Percentiles rank a stretch among this genome's conserved stretches.
These are phyloP conservation scores for Radopholus similis DNA, from an alignment of 1,140 invertebrate species.

Conservation along the genomic window DNA sequence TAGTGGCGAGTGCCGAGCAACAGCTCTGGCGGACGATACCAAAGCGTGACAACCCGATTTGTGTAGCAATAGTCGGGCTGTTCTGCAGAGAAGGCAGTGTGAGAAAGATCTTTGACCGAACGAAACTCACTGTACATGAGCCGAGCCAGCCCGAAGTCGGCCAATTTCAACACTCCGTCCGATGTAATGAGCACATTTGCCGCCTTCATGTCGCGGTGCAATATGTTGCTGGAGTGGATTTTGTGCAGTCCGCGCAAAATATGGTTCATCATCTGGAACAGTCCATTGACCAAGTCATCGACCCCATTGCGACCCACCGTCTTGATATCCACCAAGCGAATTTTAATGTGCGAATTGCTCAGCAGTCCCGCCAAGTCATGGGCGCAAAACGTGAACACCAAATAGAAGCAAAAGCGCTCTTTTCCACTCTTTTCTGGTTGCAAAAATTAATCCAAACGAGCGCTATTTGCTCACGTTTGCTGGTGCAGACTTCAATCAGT, in stretches of 20 bases:
- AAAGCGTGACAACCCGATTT: slow-evolving; percentile 92
- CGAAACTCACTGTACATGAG: slow-evolving; percentile 30
- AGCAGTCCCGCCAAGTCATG: slow-evolving; percentile 94
- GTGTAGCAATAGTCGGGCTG: slow-evolving; percentile 71
- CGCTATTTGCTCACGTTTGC: slow-evolving; percentile 8
- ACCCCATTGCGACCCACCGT: too few relatives aligned
- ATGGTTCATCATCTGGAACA: slow-evolving; percentile 95
- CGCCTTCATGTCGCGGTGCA: slow-evolving; percentile 88
- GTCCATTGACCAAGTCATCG: too few relatives aligned
- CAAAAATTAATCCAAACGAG: slow-evolving; percentile 67
- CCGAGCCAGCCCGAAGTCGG: slow-evolving; percentile 66
- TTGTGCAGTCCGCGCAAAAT: slow-evolving; percentile 75
- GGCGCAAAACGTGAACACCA: slow-evolving; percentile 98
- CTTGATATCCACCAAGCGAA: slow-evolving; percentile 90
- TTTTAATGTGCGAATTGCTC: slow-evolving; percentile 92
- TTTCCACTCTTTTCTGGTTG: slow-evolving; percentile 72
- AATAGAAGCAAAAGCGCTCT: slow-evolving; percentile 79
- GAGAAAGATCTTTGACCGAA: neutral
- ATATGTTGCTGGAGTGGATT: slow-evolving; percentile 47
- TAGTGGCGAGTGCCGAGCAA: slow-evolving; percentile 88
- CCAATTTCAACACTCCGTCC: slow-evolving; percentile 73
- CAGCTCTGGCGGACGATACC: slow-evolving; percentile 89
- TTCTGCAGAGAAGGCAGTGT: slow-evolving; percentile 4
- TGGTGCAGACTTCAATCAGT: slow-evolving; percentile 89
- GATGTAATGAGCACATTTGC: slow-evolving; percentile 97